phyloP scores from a whole-genome alignment of 2,888 invertebrate species.

The Mechanitis messenoides region DNA sequence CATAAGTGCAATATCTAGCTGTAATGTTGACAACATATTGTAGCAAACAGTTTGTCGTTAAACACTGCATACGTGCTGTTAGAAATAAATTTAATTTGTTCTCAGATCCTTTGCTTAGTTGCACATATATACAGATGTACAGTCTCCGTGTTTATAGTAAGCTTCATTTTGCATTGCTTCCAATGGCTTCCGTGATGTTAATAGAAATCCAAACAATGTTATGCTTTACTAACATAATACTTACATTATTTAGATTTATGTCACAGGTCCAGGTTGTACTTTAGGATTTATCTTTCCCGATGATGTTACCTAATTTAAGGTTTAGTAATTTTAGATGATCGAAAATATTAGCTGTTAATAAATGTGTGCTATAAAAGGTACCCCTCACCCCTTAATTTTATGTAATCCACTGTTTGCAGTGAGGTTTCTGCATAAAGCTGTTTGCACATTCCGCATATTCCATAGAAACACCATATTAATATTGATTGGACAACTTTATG shows the following conservation, averaged over 20 bases:
- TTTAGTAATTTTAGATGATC: conserved; percentile 60
- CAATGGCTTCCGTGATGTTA: conserved; percentile 62
- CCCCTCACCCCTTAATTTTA: conserved; percentile 51
- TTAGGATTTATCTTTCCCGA: conserved; percentile 64
- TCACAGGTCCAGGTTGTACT: conserved; percentile 73
- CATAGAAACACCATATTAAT: conserved; percentile 5
- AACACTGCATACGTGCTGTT: conserved; percentile 15
- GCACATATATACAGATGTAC: conserved; percentile 39
- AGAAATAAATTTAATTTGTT: conserved; percentile 17
- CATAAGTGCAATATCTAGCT: conserved; percentile 70
- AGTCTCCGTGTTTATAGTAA: conserved; percentile 29
- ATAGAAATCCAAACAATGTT: conserved; percentile 53
- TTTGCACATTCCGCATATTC: conserved; percentile 29
- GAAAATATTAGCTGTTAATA: conserved; percentile 62
- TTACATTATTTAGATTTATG: conserved; percentile 50
- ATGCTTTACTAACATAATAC: conserved; percentile 57
- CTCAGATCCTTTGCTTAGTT: conserved; percentile 33
- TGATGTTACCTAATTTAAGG: conserved; percentile 68
- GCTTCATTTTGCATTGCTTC: conserved; percentile 60
- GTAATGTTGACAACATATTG: conserved; percentile 50
- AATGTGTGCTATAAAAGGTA: conserved; percentile 67
- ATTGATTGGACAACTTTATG: conserved; percentile 43
- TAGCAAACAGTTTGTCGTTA: conserved; percentile 31
- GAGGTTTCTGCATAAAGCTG: conserved; percentile 50
- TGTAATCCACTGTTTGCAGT: conserved; percentile 46